phyloP scores from a whole-genome alignment of 35 echinoderm and acorn worm genomes.

The Ophioderma brevispina region DNA sequence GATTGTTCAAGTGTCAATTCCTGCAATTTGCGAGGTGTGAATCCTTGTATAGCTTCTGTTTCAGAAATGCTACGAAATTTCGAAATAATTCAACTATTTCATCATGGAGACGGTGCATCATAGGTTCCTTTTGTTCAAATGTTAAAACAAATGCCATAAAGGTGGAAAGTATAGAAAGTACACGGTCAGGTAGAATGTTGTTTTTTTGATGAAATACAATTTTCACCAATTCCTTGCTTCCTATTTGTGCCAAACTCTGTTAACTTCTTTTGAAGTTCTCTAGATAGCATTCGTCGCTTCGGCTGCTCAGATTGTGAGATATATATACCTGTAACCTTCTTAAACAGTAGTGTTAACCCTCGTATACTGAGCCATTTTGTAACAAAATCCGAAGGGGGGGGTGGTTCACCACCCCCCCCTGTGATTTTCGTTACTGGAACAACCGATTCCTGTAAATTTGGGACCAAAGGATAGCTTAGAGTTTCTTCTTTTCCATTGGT shows the following conservation, averaged over 20 bases:
- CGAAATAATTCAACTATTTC: neutral
- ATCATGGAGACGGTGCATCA: constrained; percentile 1
- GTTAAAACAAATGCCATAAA: constrained; percentile 2
- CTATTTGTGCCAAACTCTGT: constrained; percentile 8
- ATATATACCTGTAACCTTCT: neutral
- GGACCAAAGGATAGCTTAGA: too few relatives aligned
- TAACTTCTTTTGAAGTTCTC: constrained; percentile 1
- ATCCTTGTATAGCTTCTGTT: neutral
- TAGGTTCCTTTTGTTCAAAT: neutral
- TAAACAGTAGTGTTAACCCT: neutral
- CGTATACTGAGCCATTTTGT: too few relatives aligned
- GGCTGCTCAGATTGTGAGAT: neutral
- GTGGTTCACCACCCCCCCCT: too few relatives aligned
- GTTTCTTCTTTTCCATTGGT: too few relatives aligned
- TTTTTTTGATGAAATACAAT: neutral
- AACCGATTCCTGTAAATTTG: too few relatives aligned
- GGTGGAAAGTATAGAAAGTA: neutral
- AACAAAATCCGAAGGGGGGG: too few relatives aligned
- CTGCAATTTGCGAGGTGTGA: constrained; percentile 4
- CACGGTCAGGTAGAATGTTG: neutral
- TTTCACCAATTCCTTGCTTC: neutral
- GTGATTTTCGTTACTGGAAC: too few relatives aligned
- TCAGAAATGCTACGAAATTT: neutral
- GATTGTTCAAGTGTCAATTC: neutral
- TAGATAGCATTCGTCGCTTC: constrained; percentile 2